Evolutionary conservation across 2,113 vertebrate species (phyloP).

Genomic region (Pterophyllum scalare): DNA sequence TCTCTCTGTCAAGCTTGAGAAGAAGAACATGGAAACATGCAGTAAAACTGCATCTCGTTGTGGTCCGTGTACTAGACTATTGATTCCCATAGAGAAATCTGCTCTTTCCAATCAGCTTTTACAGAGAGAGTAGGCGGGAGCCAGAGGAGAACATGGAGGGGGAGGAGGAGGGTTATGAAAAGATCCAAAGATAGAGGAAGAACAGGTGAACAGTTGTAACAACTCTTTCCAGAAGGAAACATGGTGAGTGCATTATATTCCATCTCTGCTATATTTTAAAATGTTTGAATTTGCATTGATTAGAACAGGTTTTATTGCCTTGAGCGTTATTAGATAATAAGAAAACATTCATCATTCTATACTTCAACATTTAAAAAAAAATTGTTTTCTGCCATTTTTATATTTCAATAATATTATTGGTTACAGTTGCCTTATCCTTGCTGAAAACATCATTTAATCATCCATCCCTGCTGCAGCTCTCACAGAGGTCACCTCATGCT

Average conservation of each 20-base stretch:
- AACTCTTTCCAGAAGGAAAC: neutral
- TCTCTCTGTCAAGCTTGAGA: neutral
- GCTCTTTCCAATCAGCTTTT: conserved; percentile 31
- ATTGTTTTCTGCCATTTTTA: no score
- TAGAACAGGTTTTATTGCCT: neutral
- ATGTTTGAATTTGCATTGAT: neutral
- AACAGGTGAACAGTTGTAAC: neutral
- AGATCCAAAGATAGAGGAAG: conserved; percentile 25
- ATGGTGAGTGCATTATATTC: neutral
- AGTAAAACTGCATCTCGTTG: neutral
- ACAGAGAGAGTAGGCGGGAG: conserved; percentile 43
- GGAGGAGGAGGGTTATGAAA: conserved; percentile 52
- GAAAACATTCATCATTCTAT: no score
- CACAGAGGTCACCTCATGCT: neutral
- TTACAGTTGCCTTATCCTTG: neutral
- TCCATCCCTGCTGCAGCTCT: neutral
- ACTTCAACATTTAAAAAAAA: no score
- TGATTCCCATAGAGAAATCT: conserved; percentile 20
- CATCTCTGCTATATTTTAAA: neutral
- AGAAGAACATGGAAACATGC: neutral
- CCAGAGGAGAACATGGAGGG: conserved; percentile 20
- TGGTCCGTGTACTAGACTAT: neutral
- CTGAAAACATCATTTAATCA: neutral
- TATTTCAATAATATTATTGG: neutral
- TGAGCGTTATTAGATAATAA: no score